Conservation (phyloP, 2,797 vertebrate species). For the Pantherophis vulpinus region DNA sequence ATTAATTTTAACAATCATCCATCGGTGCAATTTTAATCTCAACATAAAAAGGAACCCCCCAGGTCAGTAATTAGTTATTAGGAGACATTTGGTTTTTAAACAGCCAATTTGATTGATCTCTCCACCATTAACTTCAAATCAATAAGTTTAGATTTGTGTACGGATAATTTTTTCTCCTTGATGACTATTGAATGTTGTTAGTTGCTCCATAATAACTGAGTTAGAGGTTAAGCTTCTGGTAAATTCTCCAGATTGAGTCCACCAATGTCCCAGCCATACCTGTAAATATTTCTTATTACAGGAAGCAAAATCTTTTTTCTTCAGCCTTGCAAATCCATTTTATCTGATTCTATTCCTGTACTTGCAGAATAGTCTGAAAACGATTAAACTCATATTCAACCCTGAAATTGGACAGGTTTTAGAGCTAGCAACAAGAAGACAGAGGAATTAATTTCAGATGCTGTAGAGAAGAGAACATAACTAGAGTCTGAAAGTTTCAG, state of each 20-base stretch:
- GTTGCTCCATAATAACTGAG: constrained; percentile 65
- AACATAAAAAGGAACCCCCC: neutral
- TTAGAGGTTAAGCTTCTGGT: constrained; percentile 66
- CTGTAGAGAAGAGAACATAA: neutral
- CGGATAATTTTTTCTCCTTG: constrained; percentile 63
- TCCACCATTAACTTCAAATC: constrained; percentile 63
- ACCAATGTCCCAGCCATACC: constrained; percentile 56
- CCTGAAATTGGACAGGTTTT: neutral
- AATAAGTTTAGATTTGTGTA: constrained; percentile 60
- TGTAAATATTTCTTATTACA: constrained; percentile 69
- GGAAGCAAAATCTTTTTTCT: constrained; percentile 39
- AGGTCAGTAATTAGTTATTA: neutral
- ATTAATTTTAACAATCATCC: neutral
- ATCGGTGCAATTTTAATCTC: neutral
- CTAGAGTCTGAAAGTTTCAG: neutral
- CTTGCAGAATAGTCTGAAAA: neutral
- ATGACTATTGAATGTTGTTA: constrained; percentile 69
- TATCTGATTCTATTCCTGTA: neutral
- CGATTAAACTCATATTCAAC: neutral
- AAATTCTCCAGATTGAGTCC: constrained; percentile 61
- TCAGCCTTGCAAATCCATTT: neutral
- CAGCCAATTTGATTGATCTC: constrained; percentile 59
- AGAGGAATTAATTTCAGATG: neutral
- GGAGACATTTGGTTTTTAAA: constrained; percentile 49
- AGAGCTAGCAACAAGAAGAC: neutral